Conservation (phyloP, 2,113 vertebrate genomes). For the Notothenia rossii region DNA sequence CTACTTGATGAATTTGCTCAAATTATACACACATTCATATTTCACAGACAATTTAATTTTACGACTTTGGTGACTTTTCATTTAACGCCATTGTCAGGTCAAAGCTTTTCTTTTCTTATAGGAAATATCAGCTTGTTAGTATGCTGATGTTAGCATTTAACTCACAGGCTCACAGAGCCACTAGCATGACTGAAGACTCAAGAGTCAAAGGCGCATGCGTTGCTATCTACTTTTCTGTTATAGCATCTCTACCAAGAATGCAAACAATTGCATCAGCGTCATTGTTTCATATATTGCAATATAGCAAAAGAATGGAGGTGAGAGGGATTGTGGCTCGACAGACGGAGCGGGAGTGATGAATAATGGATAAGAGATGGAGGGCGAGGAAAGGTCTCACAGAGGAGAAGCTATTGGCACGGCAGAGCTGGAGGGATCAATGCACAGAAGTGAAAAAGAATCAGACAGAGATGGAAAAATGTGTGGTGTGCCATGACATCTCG, state of each 20-base stretch:
- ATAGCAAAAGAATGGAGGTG: slow-evolving; percentile 44
- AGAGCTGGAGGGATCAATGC: slow-evolving; percentile 57
- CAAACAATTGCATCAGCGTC: slow-evolving; percentile 19
- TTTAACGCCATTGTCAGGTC: background rate
- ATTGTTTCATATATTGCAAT: slow-evolving; percentile 36
- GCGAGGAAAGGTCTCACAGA: slow-evolving; percentile 59
- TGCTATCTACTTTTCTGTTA: slow-evolving; percentile 27
- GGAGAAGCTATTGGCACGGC: slow-evolving; percentile 51
- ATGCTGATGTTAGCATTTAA: background rate
- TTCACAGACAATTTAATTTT: background rate
- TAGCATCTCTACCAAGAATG: slow-evolving; percentile 22
- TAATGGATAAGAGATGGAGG: slow-evolving; percentile 68
- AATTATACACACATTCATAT: background rate
- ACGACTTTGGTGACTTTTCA: background rate
- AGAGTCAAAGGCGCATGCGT: too few species aligned
- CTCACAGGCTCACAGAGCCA: background rate
- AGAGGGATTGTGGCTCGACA: slow-evolving; percentile 40
- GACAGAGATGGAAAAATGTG: slow-evolving; percentile 29
- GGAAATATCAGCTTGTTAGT: background rate
- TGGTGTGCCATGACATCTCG: slow-evolving; percentile 25
- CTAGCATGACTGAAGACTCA: background rate
- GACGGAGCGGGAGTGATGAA: slow-evolving; percentile 53
- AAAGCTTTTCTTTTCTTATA: background rate
- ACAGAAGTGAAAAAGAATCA: slow-evolving; percentile 37
- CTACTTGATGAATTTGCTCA: background rate